Evolutionary conservation across 2,113 vertebrate genomes (phyloP).

Genomic region (Mustelus asterias): DNA sequence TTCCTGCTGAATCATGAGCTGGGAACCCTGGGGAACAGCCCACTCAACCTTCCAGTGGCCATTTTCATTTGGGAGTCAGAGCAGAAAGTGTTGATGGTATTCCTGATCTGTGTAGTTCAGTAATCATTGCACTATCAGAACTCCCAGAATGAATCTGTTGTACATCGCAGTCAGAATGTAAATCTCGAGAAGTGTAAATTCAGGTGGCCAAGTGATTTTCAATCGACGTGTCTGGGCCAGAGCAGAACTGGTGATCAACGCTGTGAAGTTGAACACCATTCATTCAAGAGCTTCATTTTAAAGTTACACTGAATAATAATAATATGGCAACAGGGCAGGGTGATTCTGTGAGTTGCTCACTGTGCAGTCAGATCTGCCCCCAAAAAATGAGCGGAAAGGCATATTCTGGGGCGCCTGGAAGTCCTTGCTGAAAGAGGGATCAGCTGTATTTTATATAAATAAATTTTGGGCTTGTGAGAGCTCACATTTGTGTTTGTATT

Average conservation of each 20-base stretch:
- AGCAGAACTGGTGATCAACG: background rate
- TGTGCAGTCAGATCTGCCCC: background rate
- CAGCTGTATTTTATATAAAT: background rate
- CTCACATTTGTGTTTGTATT: background rate
- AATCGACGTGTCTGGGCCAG: background rate
- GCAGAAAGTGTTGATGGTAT: background rate
- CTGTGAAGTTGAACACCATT: background rate
- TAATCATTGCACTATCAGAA: background rate
- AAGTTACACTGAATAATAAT: background rate
- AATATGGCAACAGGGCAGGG: background rate
- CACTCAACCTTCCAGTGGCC: background rate
- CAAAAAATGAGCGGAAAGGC: background rate
- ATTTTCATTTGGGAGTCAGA: background rate
- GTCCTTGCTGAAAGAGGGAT: background rate
- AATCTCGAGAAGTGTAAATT: background rate
- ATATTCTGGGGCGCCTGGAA: background rate
- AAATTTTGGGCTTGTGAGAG: background rate
- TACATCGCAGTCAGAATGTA: background rate
- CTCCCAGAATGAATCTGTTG: too few species aligned
- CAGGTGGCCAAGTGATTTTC: background rate
- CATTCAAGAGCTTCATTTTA: background rate
- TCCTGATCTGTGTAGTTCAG: too few species aligned
- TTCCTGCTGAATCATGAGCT: background rate
- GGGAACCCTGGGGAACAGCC: too few species aligned
- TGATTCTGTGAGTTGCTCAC: background rate